Conservation (phyloP, 2,888 invertebrate genomes). For the Microdon myrmicae region DNA sequence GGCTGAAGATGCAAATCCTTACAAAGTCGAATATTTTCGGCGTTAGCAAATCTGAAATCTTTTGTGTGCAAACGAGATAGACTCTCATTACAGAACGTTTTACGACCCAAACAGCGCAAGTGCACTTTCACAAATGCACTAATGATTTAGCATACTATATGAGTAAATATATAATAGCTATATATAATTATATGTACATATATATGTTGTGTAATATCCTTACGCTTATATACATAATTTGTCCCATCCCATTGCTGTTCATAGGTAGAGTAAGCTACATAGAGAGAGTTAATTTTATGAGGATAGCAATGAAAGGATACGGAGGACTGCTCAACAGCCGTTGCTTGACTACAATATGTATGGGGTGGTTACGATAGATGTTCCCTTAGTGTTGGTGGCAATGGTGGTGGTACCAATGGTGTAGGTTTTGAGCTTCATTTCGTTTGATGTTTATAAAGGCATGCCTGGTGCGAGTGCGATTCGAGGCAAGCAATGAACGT, state of each 20-base stretch:
- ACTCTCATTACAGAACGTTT: slow-evolving; percentile 27
- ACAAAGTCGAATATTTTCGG: too few species aligned
- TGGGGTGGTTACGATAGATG: slow-evolving; percentile 15
- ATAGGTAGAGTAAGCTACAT: slow-evolving; percentile 31
- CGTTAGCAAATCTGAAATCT: slow-evolving; percentile 26
- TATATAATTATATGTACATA: slow-evolving; percentile 7
- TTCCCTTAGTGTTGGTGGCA: slow-evolving; percentile 10
- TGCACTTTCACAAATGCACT: slow-evolving; percentile 50
- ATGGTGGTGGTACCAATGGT: slow-evolving; percentile 13
- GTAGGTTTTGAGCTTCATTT: slow-evolving; percentile 15
- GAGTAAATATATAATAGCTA: slow-evolving; percentile 9
- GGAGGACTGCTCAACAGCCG: slow-evolving; percentile 35
- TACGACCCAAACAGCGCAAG: slow-evolving; percentile 44
- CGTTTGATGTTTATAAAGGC: slow-evolving; percentile 43
- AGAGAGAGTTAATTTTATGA: slow-evolving; percentile 50
- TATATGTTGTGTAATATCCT: too few species aligned
- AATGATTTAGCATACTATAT: slow-evolving; percentile 14
- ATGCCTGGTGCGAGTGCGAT: slow-evolving; percentile 31
- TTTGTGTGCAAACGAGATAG: slow-evolving; percentile 43
- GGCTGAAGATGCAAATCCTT: too few species aligned
- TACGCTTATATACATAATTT: not conserved
- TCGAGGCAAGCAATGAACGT: slow-evolving; percentile 29
- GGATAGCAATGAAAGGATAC: slow-evolving; percentile 41
- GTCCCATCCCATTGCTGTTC: slow-evolving; percentile 27
- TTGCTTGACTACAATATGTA: too few species aligned